Evolutionary conservation across 1,140 invertebrate genomes (phyloP).

Genomic region (Drosophila gunungcola): DNA sequence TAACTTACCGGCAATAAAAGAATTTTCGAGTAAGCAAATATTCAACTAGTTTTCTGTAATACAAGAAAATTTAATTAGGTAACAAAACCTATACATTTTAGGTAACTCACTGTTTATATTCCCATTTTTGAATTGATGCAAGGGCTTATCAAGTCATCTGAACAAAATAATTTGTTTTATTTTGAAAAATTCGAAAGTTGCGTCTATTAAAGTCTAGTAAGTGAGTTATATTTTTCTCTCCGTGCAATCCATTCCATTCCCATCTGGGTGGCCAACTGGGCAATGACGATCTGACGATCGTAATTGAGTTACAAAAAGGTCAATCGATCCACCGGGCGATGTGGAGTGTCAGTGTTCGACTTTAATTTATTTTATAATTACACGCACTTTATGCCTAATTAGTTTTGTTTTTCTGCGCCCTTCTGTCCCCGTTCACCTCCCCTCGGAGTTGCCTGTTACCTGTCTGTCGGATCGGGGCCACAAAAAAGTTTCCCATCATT

Average conservation of each 20-base stretch:
- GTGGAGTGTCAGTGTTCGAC: constrained; percentile 61
- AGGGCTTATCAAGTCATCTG: too few relatives aligned
- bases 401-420: constrained; percentile 53
- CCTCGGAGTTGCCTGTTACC: constrained; percentile 9
- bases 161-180: too few relatives aligned
- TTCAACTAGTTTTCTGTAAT: too few relatives aligned
- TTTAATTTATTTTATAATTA: constrained; percentile 75
- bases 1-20: too few relatives aligned
- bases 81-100: too few relatives aligned
- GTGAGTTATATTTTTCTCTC: not conserved
- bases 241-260: constrained; percentile 17
- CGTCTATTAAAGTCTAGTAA: not conserved
- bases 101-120: too few relatives aligned
- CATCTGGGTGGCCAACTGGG: constrained; percentile 60
- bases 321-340: constrained; percentile 51
- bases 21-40: too few relatives aligned
- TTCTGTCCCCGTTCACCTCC: not conserved
- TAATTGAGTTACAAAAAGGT: constrained; percentile 83
- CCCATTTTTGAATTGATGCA: too few relatives aligned
- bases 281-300: constrained; percentile 35
- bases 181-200: too few relatives aligned
- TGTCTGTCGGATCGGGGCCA: constrained; percentile 35
- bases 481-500: constrained; percentile 82
- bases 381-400: constrained; percentile 75
- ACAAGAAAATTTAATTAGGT: too few relatives aligned